Conservation (phyloP, 2,113 vertebrate species). For the Percopsis transmontana region DNA sequence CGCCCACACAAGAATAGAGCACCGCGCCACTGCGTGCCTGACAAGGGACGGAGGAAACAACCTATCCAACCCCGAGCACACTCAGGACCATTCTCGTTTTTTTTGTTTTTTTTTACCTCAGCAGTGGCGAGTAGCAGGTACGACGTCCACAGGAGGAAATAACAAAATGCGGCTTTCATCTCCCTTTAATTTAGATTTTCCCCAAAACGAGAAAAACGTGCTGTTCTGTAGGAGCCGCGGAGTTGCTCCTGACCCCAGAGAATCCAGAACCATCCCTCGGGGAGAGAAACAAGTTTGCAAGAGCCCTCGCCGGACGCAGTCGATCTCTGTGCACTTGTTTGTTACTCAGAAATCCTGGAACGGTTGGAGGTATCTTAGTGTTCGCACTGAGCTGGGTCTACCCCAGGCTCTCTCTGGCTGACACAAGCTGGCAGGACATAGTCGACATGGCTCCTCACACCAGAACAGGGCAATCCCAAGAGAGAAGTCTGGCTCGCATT, state of each 20-base stretch:
- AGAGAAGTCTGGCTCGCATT: conserved; percentile 59
- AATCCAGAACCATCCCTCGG: conserved; percentile 92
- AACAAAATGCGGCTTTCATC: conserved; percentile 91
- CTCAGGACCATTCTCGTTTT: conserved; percentile 4
- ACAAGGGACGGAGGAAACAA: conserved; percentile 14
- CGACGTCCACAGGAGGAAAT: conserved; percentile 86
- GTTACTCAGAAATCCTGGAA: conserved; percentile 22
- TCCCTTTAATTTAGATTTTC: conserved; percentile 83
- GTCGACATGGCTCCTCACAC: conserved; percentile 82
- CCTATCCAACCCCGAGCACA: not conserved
- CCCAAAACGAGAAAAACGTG: conserved; percentile 78
- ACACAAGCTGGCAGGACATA: conserved; percentile 70
- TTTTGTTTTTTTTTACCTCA: conserved; percentile 82
- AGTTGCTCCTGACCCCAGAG: conserved; percentile 87
- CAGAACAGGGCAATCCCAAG: conserved; percentile 78
- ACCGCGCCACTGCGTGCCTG: conserved; percentile 11
- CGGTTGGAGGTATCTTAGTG: conserved; percentile 48
- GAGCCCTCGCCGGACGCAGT: conserved; percentile 43
- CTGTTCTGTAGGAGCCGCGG: conserved; percentile 84
- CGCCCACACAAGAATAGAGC: conserved; percentile 38
- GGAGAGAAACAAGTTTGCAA: conserved; percentile 73
- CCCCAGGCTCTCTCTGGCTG: conserved; percentile 32
- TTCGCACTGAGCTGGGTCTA: conserved; percentile 56
- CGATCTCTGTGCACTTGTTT: conserved; percentile 55
- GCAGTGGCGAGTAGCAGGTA: conserved; percentile 85